Evolutionary conservation across 1,140 invertebrate species (phyloP).

Genomic region (Leptopilina clavipes): DNA sequence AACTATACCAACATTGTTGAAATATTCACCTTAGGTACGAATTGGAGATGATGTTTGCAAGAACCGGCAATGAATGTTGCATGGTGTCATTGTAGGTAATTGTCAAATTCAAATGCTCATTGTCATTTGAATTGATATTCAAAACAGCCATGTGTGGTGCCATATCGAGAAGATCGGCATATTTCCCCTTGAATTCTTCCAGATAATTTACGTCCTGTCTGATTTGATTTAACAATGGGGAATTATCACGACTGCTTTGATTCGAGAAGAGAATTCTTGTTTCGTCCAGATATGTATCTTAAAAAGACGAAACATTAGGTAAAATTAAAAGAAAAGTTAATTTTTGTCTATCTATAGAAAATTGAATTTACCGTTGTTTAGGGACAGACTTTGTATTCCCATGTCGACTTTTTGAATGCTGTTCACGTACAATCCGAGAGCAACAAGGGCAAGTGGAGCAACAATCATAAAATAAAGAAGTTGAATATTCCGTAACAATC

Average conservation of each 20-base stretch:
- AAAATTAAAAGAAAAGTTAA: slow-evolving; percentile 32
- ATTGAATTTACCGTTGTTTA: slow-evolving; percentile 70
- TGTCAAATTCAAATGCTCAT: slow-evolving; percentile 76
- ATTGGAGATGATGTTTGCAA: slow-evolving; percentile 85
- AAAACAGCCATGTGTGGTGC: slow-evolving; percentile 81
- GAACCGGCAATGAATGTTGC: slow-evolving; percentile 85
- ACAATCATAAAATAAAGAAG: slow-evolving; percentile 75
- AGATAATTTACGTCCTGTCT: slow-evolving; percentile 72
- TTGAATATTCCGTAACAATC: slow-evolving; percentile 74
- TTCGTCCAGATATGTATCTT: slow-evolving; percentile 66
- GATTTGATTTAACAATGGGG: slow-evolving; percentile 62
- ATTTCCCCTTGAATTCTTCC: slow-evolving; percentile 79
- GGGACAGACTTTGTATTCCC: slow-evolving; percentile 78
- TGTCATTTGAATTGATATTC: slow-evolving; percentile 77
- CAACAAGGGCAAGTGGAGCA: slow-evolving; percentile 78
- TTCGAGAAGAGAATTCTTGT: slow-evolving; percentile 68
- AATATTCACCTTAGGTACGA: slow-evolving; percentile 79
- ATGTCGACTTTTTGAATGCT: slow-evolving; percentile 79
- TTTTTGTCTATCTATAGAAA: neutral
- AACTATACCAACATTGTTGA: too few species aligned
- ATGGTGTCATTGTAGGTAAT: slow-evolving; percentile 87
- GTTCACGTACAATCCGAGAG: slow-evolving; percentile 81
- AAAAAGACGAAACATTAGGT: slow-evolving; percentile 37
- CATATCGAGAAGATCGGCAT: slow-evolving; percentile 77
- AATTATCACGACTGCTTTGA: slow-evolving; percentile 63